Evolutionary conservation across 2,113 vertebrate genomes (phyloP), one percentile per base, ranked within the genome.

Genomic region (Engraulis encrasicolus): DNA sequence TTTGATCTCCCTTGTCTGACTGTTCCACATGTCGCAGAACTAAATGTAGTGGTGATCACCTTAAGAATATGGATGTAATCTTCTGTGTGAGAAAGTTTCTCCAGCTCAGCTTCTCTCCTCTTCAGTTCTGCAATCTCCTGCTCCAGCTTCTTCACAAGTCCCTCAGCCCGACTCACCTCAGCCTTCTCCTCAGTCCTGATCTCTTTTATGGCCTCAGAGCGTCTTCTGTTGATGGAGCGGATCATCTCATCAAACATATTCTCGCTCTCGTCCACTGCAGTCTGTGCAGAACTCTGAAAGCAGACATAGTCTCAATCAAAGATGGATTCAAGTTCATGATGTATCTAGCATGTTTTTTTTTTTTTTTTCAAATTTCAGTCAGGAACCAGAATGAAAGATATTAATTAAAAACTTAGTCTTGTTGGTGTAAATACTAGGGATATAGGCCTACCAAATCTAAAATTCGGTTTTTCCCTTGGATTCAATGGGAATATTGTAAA

Each of bases 101-200:
- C 78, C 83, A 84, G 78, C 61, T 78, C 84, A 85, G 84, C 61
- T n/a, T 78, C 80, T 85, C 66, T 50, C 6, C 48, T 85, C 49
- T 74, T 74, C 66, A 74, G 27, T 14, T 74, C 66, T 17, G 31
- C 14, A 74, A 74, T 74, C 66, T 74, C 66, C 66, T 74, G 66
- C 66, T 74, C 66, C 66, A 74, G 66, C 6, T 15, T 23, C 66
- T 74, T 74, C 66, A 74, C 27, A 15, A 74, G 66, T 74, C 66
- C 66, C 34, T 74, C 66, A 31, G 23, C 12, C 31, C 66, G 66
- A 74, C 66, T 74, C 66, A 74, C 12, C 66, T 74, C 66, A 74
- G 66, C 66, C 66, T 74, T 74, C 66, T 74, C 66, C 27, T 74
- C 27, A 74, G 27, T 31, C 34, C 66, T 74, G 66, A 74, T 74